phyloP scores from a whole-genome alignment of 2,888 invertebrate species.

The Macrosoma leucophasiata region DNA sequence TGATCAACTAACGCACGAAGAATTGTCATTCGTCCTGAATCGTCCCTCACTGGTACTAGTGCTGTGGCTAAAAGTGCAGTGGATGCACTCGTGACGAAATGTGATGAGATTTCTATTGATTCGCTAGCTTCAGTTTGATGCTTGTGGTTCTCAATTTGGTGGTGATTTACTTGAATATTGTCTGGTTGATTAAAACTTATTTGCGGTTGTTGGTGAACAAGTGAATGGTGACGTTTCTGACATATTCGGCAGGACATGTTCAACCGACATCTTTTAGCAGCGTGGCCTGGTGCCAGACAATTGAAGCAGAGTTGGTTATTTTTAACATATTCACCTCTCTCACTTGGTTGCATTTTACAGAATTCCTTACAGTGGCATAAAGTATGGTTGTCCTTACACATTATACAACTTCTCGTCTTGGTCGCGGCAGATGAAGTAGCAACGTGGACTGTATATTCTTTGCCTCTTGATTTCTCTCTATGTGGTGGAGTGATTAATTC shows the following conservation, averaged over 20 bases:
- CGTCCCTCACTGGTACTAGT: slow-evolving; percentile 10
- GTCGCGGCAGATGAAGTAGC: too few species aligned
- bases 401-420: slow-evolving; percentile 10
- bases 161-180: not conserved
- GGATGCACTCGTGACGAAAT: slow-evolving; percentile 8
- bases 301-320: slow-evolving; percentile 15
- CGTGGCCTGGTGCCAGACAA: slow-evolving; percentile 13
- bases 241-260: slow-evolving; percentile 6
- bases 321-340: slow-evolving; percentile 11
- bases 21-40: not conserved
- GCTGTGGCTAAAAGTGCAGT: slow-evolving; percentile 19
- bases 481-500: slow-evolving; percentile 11
- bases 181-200: not conserved
- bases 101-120: slow-evolving; percentile 6
- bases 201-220: not conserved
- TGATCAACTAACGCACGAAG: slow-evolving; percentile 15
- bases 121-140: too few species aligned
- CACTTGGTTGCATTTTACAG: slow-evolving; percentile 6
- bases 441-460: slow-evolving; percentile 3
- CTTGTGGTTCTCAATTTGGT: not conserved
- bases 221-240: slow-evolving; percentile 2
- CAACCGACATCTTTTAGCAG: slow-evolving; percentile 7
- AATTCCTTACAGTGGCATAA: slow-evolving; percentile 19
- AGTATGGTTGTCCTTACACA: slow-evolving; percentile 14
- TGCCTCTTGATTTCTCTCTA: not conserved